Percentiles rank a stretch among this genome's conserved stretches.
These are phyloP conservation scores for Tubiluchus corallicola DNA, from an alignment of 2,888 invertebrate genomes.

Conservation along the genomic window DNA sequence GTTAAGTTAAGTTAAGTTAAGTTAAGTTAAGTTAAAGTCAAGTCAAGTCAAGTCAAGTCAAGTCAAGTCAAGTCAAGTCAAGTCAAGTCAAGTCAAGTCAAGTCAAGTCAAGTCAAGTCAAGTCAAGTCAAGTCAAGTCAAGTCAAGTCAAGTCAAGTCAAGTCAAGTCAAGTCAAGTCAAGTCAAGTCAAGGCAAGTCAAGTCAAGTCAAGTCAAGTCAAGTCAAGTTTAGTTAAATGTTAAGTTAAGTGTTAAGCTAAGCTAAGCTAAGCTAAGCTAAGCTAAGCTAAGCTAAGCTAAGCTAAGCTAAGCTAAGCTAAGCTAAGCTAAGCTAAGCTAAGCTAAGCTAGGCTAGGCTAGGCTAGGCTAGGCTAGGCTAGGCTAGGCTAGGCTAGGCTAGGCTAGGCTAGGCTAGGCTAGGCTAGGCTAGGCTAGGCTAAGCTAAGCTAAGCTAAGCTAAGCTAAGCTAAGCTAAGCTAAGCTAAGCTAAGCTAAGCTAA, in stretches of 20 bases:
- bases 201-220: no score
- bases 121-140: no score
- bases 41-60: slow-evolving; percentile 3
- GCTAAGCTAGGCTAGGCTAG: not conserved
- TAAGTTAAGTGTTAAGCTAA: slow-evolving; percentile 1
- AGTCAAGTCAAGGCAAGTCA: no score
- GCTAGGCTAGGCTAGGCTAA: not conserved
- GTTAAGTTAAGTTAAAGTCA: not conserved
- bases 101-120: no score
- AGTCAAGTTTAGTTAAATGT: not conserved
- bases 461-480: slow-evolving; percentile 3
- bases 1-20: no score
- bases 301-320: no score
- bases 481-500: not conserved
- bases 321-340: no score
- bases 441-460: not conserved
- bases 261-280: not conserved
- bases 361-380: slow-evolving; percentile 3
- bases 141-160: no score
- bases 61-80: not conserved
- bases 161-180: no score
- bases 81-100: not conserved
- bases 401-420: not conserved
- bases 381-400: not conserved
- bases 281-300: not conserved